These are phyloP conservation scores for Tipula helvola DNA, from an alignment of 2,888 invertebrate genomes.

Conservation along the genomic window DNA sequence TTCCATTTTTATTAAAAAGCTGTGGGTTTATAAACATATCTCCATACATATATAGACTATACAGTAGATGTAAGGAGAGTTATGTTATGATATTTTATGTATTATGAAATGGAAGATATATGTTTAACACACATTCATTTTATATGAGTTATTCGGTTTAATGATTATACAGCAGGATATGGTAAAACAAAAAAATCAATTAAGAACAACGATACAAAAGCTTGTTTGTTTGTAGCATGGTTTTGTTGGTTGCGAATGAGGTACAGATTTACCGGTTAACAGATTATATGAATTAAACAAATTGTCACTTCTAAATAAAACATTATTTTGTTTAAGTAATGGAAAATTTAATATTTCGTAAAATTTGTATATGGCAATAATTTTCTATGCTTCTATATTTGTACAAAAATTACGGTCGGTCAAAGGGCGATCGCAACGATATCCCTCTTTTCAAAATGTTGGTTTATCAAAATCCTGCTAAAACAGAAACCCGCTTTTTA, in stretches of 20 bases:
- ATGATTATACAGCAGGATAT: neutral
- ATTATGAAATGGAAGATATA: neutral
- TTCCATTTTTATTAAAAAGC: neutral
- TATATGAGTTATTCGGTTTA: neutral
- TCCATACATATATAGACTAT: neutral
- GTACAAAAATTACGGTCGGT: no score
- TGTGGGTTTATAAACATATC: neutral
- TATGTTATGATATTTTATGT: no score
- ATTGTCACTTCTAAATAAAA: no score
- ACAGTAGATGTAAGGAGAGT: neutral
- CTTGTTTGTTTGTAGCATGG: neutral
- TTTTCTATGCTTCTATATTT: no score
- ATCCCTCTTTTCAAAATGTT: no score
- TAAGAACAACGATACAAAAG: neutral
- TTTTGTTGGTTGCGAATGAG: neutral
- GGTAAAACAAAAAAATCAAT: neutral
- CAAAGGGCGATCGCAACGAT: no score
- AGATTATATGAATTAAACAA: neutral
- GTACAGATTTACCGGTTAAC: neutral
- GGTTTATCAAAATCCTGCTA: no score
- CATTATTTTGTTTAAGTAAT: no score
- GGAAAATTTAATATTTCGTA: no score
- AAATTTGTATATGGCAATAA: no score
- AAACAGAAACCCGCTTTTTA: no score
- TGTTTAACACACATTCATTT: neutral